Evolutionary conservation across 2,113 vertebrate species (phyloP), one percentile per base, ranked within the genome.

Genomic region (Vidua macroura): DNA sequence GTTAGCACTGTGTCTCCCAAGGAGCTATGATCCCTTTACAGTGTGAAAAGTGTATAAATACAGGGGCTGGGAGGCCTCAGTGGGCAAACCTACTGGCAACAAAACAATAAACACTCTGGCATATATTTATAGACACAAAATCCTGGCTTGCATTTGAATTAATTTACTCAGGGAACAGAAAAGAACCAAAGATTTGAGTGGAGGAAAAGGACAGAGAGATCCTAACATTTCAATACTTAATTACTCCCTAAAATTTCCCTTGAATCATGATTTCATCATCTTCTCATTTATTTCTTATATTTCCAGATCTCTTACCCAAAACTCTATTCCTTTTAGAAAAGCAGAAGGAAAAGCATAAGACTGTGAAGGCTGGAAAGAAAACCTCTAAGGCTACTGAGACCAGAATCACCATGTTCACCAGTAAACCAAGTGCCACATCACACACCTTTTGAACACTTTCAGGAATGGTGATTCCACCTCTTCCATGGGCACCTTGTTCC

Each of bases 1-100:
- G 15, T 41, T 83, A 90, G 51, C 20, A 37, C 17, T 41, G 27
- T 43, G 35, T 67, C 33, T 88, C 79, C 48, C 68, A 83, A 86
- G 83, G 35, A 95, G 59, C 46, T 49, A 14, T 56, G 82, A 64
- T 89, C 74, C 55, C 87, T 76, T 97, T 95, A 76, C 33, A 80
- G 52, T 39, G 41, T 67, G 39, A 8, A 15, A 84, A 86, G 55
- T 74, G 17, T 63, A 78, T 83, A 93, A 96, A 94, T 56, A 86
- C 13, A 74, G 60, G 68, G 52, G 11, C 53, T 86, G 67, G 53
- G 67, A 91, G 46, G 66, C 23, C 58, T 91, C 84, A 62, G 46
- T 33, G 43, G 82, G 79, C 41, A 91, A 92, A 77, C 33, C 46
- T 66, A 30, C n/a, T 62, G 79, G 72, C 59, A 87, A 48, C 46